Percentiles rank a stretch among this genome's conserved stretches.
phyloP scores from a whole-genome alignment of 2,888 invertebrate genomes.

The Lamellibrachia satsuma region DNA sequence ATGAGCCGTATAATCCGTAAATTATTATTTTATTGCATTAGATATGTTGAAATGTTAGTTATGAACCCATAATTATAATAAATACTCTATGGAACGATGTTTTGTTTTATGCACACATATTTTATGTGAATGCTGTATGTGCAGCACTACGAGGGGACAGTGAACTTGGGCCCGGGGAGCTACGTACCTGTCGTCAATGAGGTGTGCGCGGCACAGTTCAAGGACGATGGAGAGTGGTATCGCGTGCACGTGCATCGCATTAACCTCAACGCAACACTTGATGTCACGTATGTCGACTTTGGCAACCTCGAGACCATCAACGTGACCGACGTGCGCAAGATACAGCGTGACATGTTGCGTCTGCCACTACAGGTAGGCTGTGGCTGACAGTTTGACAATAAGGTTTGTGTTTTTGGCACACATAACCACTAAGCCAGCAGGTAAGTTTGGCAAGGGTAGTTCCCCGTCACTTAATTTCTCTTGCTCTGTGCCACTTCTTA shows the following conservation, averaged over 20 bases:
- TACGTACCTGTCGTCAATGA: constrained; percentile 22
- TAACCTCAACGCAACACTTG: background rate
- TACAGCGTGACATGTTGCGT: background rate
- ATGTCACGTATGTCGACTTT: constrained; percentile 24
- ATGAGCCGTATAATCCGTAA: no score
- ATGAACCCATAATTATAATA: no score
- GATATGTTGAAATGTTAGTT: no score
- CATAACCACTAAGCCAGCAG: no score
- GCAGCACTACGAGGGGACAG: constrained; percentile 13
- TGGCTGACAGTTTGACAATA: background rate
- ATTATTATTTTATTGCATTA: no score
- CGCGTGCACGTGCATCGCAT: constrained; percentile 22
- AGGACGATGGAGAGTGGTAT: constrained; percentile 21
- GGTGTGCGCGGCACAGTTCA: constrained; percentile 23
- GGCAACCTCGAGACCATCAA: constrained; percentile 14
- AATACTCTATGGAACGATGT: no score
- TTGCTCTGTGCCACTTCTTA: no score
- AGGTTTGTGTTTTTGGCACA: no score
- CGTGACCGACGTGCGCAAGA: background rate
- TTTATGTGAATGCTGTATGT: background rate
- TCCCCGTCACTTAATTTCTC: no score
- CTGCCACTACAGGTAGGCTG: constrained; percentile 21
- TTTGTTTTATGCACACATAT: no score
- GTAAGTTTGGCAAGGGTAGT: no score
- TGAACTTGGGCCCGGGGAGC: constrained; percentile 6